phyloP scores from a whole-genome alignment of 2,888 invertebrate genomes.

The Phasia obesa region DNA sequence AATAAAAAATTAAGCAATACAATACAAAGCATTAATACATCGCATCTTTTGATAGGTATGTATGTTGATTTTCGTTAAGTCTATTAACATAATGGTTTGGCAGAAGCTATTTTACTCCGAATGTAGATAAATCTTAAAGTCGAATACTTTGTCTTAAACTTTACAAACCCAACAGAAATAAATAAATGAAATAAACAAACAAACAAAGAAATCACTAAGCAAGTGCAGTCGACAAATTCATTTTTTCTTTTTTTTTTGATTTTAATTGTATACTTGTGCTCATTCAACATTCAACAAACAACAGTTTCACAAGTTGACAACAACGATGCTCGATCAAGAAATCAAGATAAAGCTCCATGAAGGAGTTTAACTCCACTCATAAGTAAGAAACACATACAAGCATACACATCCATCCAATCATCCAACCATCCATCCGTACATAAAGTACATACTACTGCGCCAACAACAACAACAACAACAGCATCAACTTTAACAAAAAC shows the following conservation, averaged over 20 bases:
- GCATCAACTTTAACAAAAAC: constrained; percentile 34
- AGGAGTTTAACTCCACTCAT: constrained; percentile 54
- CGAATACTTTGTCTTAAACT: constrained; percentile 56
- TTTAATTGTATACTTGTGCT: constrained; percentile 17
- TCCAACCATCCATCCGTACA: too few species aligned
- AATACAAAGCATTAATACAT: too few species aligned
- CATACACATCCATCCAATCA: neutral
- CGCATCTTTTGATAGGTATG: neutral
- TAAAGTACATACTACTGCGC: too few species aligned
- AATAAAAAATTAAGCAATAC: too few species aligned
- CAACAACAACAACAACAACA: too few species aligned
- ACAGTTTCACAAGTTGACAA: constrained; percentile 70
- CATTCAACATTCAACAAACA: constrained; percentile 60
- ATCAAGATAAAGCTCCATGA: constrained; percentile 66
- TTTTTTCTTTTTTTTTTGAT: neutral
- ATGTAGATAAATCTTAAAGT: constrained; percentile 73
- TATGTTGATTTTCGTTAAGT: constrained; percentile 21
- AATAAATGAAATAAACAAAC: constrained; percentile 10
- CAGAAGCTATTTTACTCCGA: constrained; percentile 68
- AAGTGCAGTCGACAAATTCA: constrained; percentile 59
- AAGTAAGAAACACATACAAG: constrained; percentile 17
- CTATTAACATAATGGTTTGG: constrained; percentile 2
- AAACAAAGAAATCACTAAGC: constrained; percentile 53
- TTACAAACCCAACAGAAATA: too few species aligned
- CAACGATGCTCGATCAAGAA: constrained; percentile 71